These are phyloP conservation scores for Tachina grossa DNA, from an alignment of 2,888 invertebrate species.

Conservation along the genomic window DNA sequence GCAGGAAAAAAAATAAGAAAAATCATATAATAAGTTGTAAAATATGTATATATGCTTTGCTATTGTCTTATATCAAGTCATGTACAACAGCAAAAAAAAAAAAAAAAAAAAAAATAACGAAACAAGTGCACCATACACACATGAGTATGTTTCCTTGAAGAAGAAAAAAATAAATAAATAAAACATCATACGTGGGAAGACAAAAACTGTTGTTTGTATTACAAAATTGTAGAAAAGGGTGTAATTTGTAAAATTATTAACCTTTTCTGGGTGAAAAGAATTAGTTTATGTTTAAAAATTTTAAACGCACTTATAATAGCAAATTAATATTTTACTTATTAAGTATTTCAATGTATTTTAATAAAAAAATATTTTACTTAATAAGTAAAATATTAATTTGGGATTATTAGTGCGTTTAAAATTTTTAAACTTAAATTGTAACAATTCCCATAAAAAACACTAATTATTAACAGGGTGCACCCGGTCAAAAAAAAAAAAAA, in stretches of 20 bases:
- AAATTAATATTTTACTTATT: too few species aligned
- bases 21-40: conserved; percentile 67
- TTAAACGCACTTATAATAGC: too few species aligned
- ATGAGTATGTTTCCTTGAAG: conserved; percentile 7
- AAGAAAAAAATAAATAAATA: conserved; percentile 3
- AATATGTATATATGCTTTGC: conserved; percentile 8
- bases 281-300: too few species aligned
- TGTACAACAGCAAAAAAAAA: not conserved
- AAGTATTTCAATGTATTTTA: too few species aligned
- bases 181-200: conserved; percentile 25
- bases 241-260: conserved; percentile 13
- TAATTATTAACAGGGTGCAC: too few species aligned
- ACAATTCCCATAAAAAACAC: too few species aligned
- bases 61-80: conserved; percentile 40
- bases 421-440: too few species aligned
- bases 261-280: not conserved
- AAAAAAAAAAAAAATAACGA: conserved; percentile 16
- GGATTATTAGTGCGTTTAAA: too few species aligned
- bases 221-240: not conserved
- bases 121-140: conserved; percentile 1
- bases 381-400: too few species aligned
- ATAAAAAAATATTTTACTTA: too few species aligned
- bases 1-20: conserved; percentile 52
- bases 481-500: too few species aligned
- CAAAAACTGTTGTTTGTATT: not conserved